Percentiles rank a stretch among this genome's conserved stretches.
Evolutionary conservation across 2,797 vertebrate genomes (phyloP).

Genomic region (Numenius phaeopus): DNA sequence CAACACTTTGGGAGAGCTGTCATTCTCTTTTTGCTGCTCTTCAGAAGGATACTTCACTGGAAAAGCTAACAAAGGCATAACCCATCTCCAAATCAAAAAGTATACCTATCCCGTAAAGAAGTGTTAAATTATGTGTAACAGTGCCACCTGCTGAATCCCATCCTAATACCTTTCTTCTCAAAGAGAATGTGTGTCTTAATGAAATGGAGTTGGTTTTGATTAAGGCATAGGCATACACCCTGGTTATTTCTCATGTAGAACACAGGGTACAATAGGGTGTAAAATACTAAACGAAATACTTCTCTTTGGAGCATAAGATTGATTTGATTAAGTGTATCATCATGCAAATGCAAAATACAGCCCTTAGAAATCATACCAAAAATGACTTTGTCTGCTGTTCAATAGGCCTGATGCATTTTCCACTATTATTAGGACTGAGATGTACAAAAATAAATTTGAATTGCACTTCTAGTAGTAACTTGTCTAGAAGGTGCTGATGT

Average conservation of each 20-base stretch:
- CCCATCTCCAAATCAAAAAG: not conserved
- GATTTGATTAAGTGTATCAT: not conserved
- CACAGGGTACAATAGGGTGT: not conserved
- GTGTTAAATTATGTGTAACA: conserved; percentile 42
- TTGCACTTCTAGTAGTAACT: not conserved
- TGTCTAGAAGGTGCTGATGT: not conserved
- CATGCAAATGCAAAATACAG: not conserved
- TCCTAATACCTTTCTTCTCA: conserved; percentile 4
- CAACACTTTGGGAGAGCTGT: not conserved
- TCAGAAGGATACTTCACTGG: not conserved
- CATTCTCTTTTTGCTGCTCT: not conserved
- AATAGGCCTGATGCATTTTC: not conserved
- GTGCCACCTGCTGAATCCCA: conserved; percentile 59
- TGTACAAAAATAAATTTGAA: not conserved
- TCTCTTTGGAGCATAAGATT: not conserved
- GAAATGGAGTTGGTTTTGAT: not conserved
- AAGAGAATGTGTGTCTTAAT: not conserved
- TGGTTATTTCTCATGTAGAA: not conserved
- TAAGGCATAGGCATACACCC: not conserved
- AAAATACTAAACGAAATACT: not conserved
- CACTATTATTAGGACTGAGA: not conserved
- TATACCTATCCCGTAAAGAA: not conserved
- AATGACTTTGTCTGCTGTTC: not conserved
- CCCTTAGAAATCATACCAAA: not conserved
- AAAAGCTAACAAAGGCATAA: not conserved